These are phyloP conservation scores for Clarias magur DNA, from an alignment of 2,113 vertebrate species.

Conservation along the genomic window DNA sequence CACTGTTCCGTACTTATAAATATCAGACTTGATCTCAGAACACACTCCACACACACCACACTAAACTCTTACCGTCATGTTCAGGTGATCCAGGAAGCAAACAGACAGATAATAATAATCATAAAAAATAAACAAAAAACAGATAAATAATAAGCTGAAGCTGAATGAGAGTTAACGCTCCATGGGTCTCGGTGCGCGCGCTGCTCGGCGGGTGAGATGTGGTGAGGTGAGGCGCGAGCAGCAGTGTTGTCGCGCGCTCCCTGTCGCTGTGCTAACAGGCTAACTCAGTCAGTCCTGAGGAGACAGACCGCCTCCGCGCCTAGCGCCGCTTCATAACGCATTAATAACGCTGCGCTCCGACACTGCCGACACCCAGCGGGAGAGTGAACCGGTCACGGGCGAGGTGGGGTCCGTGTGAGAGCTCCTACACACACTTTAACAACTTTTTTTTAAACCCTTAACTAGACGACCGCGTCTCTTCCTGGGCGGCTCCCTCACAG, in stretches of 20 bases:
- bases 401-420: neutral
- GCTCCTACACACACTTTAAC: neutral
- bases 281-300: constrained; percentile 7
- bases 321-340: neutral
- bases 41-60: neutral
- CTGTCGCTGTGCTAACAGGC: constrained; percentile 17
- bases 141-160: neutral
- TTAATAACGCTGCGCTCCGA: neutral
- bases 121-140: neutral
- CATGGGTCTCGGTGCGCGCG: neutral
- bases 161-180: neutral
- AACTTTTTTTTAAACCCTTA: neutral
- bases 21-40: neutral
- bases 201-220: no score
- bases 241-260: neutral
- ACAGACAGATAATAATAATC: constrained; percentile 11
- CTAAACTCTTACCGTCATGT: constrained; percentile 72
- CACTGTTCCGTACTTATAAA: neutral
- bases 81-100: constrained; percentile 56
- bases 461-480: neutral
- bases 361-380: neutral
- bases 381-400: neutral
- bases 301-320: neutral
- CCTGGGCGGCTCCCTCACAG: constrained; percentile 23
- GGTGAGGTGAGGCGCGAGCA: neutral